phyloP scores from a whole-genome alignment of 2,888 invertebrate genomes.

The Platerodrilus igneus region DNA sequence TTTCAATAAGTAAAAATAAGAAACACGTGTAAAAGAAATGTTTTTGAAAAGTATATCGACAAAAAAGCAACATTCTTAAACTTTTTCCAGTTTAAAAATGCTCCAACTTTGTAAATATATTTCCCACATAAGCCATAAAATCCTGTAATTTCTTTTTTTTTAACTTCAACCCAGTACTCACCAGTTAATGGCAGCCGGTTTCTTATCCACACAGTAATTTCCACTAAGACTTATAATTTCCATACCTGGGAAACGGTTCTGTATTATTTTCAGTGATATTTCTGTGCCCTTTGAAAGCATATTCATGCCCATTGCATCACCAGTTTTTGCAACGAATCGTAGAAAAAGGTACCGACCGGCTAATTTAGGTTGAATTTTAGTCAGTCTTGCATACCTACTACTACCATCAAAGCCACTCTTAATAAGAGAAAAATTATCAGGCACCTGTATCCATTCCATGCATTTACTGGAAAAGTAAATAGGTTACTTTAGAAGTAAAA shows the following conservation, averaged over 20 bases:
- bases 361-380: constrained; percentile 74
- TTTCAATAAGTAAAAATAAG: too few relatives aligned
- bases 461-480: constrained; percentile 55
- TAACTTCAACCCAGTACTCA: too few relatives aligned
- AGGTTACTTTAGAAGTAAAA: constrained; percentile 7
- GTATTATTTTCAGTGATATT: constrained; percentile 72
- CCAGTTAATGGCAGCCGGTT: constrained; percentile 97
- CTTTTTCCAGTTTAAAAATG: too few relatives aligned
- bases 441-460: constrained; percentile 77
- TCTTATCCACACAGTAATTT: constrained; percentile 97
- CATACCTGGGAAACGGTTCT: constrained; percentile 78
- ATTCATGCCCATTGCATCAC: constrained; percentile 99
- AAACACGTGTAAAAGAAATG: too few relatives aligned
- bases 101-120: too few relatives aligned
- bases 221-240: constrained; percentile 92
- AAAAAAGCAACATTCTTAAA: too few relatives aligned
- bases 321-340: constrained; percentile 90
- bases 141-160: too few relatives aligned
- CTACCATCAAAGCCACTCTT: constrained; percentile 88
- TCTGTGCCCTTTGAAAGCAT: constrained; percentile 98
- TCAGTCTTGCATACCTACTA: constrained; percentile 83
- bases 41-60: too few relatives aligned
- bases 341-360: constrained; percentile 86
- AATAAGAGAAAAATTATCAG: constrained; percentile 71
- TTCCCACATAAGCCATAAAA: too few relatives aligned